These are phyloP conservation scores for Pedicia rivosa DNA, from an alignment of 2,888 invertebrate species.

Conservation along the genomic window DNA sequence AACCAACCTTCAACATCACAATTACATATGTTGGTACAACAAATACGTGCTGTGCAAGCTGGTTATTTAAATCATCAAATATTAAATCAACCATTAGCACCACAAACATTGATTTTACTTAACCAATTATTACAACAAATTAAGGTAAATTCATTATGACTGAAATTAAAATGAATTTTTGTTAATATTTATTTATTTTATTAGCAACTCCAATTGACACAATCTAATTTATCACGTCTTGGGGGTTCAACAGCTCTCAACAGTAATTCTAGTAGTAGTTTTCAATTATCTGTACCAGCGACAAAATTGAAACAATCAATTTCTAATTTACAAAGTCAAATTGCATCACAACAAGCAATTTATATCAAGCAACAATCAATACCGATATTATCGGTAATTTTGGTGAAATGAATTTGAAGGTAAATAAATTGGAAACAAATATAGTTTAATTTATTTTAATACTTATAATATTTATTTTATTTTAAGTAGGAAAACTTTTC, in stretches of 20 bases:
- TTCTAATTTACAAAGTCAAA: conserved; percentile 78
- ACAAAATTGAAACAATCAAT: conserved; percentile 91
- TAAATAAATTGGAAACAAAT: conserved; percentile 21
- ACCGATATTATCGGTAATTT: conserved; percentile 55
- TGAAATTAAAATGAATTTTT: neutral
- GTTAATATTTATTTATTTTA: neutral
- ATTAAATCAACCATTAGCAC: conserved; percentile 86
- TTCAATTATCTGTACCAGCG: conserved; percentile 75
- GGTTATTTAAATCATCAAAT: conserved; percentile 90
- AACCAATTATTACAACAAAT: conserved; percentile 87
- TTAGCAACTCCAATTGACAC: conserved; percentile 31
- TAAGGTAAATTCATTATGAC: conserved; percentile 32
- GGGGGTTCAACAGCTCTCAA: conserved; percentile 14
- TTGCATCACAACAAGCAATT: conserved; percentile 81
- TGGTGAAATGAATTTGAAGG: conserved; percentile 60
- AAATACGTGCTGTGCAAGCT: conserved; percentile 79
- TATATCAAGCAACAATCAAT: conserved; percentile 50
- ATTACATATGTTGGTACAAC: conserved; percentile 59
- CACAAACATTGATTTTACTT: conserved; percentile 75
- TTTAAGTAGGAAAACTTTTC: conserved; percentile 3
- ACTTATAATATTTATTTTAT: conserved; percentile 6
- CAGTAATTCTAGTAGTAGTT: conserved; percentile 29
- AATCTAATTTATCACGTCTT: conserved; percentile 25
- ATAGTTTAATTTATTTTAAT: neutral
- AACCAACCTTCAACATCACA: conserved; percentile 65